phyloP scores from a whole-genome alignment of 2,888 invertebrate species.

The Agriotes lineatus region DNA sequence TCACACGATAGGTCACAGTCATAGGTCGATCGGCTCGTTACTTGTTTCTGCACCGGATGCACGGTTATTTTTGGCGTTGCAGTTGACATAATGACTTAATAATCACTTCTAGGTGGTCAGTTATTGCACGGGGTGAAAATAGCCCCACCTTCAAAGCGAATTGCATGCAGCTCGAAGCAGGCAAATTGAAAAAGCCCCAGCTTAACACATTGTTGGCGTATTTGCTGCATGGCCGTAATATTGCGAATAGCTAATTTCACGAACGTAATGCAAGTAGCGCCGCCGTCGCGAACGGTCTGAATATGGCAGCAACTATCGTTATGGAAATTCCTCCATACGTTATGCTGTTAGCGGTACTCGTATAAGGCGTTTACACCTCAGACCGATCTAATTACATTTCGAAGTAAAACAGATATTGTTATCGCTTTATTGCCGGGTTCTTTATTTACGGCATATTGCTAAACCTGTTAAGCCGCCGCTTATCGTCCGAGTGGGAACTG shows the following conservation, averaged over 20 bases:
- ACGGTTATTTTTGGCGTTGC: no score
- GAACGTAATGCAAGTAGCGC: conserved; percentile 9
- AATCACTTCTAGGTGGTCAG: no score
- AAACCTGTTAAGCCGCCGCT: conserved; percentile 42
- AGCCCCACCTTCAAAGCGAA: neutral
- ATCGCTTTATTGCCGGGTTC: conserved; percentile 47
- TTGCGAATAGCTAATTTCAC: conserved; percentile 12
- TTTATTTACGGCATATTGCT: conserved; percentile 44
- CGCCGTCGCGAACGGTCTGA: conserved; percentile 7
- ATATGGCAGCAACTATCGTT: conserved; percentile 29
- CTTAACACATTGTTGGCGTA: no score
- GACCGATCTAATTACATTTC: conserved; percentile 49
- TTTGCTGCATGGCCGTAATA: neutral
- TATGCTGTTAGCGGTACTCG: conserved; percentile 25
- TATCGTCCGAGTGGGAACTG: conserved; percentile 43
- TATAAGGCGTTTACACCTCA: conserved; percentile 33
- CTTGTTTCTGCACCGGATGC: no score
- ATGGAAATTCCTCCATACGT: conserved; percentile 32
- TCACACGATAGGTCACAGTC: no score
- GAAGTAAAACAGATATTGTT: conserved; percentile 49
- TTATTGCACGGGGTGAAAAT: no score
- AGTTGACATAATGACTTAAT: no score
- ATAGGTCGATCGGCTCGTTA: no score
- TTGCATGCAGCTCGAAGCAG: no score
- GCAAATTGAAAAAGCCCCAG: neutral